phyloP scores from a whole-genome alignment of 2,113 vertebrate species.

The Toxotes jaculatrix region DNA sequence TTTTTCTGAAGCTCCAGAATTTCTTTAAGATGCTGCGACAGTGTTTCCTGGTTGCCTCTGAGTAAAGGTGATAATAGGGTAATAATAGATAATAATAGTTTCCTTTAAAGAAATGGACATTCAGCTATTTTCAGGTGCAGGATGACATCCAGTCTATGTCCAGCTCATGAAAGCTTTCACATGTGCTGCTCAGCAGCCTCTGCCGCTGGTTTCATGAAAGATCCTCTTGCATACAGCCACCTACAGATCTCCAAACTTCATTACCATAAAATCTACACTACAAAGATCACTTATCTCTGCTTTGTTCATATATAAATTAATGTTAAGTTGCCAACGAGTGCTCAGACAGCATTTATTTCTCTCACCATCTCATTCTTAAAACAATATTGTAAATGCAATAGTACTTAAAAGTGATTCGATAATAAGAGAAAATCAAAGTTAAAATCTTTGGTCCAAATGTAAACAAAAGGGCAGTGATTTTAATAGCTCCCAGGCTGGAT shows the following conservation, averaged over 20 bases:
- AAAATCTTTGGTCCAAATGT: neutral
- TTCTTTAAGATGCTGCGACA: constrained; percentile 21
- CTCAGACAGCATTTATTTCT: neutral
- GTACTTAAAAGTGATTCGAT: neutral
- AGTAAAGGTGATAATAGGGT: too few relatives aligned
- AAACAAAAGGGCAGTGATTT: neutral
- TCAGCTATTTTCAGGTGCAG: neutral
- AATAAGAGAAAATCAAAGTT: neutral
- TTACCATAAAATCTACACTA: neutral
- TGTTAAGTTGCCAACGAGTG: neutral
- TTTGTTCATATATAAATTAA: neutral
- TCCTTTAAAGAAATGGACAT: neutral
- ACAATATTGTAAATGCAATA: neutral
- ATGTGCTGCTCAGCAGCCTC: neutral
- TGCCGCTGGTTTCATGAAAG: neutral
- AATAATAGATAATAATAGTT: too few relatives aligned
- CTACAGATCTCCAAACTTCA: neutral
- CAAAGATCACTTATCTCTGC: neutral
- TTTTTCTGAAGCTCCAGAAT: constrained; percentile 26
- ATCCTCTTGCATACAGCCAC: neutral
- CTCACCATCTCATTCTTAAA: neutral
- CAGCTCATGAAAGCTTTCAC: neutral
- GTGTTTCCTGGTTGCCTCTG: neutral
- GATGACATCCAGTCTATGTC: neutral
- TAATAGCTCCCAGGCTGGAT: neutral